Percentiles rank a stretch among this genome's conserved stretches.
These are phyloP conservation scores for Epinephelus lanceolatus DNA, from an alignment of 2,113 vertebrate species.

Conservation along the genomic window DNA sequence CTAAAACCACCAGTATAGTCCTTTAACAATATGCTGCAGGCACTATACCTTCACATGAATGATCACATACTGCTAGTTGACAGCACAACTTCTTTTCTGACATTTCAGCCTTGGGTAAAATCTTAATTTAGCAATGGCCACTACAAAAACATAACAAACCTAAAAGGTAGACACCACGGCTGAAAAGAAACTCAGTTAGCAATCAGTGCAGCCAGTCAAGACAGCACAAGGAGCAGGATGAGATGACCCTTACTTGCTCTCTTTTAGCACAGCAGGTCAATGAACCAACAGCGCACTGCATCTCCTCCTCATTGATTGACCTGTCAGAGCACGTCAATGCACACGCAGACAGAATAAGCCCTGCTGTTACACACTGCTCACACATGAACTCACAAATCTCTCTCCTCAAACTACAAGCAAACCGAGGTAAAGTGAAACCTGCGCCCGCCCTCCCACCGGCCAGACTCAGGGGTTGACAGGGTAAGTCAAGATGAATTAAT, in stretches of 20 bases:
- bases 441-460: constrained; percentile 29
- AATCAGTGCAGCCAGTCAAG: constrained; percentile 23
- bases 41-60: not conserved
- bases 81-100: not conserved
- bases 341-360: constrained; percentile 51
- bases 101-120: not conserved
- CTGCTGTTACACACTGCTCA: constrained; percentile 39
- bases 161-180: not conserved
- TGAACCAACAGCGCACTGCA: constrained; percentile 53
- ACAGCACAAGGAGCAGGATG: constrained; percentile 38
- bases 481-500: constrained; percentile 63
- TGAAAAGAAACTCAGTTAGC: constrained; percentile 22
- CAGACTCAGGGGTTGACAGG: constrained; percentile 44
- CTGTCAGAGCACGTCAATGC: constrained; percentile 70
- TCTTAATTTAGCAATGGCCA: not conserved
- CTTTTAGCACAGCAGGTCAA: constrained; percentile 65
- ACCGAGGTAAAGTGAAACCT: not conserved
- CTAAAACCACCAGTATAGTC: not conserved
- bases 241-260: constrained; percentile 65
- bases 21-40: not conserved
- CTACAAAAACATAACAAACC: constrained; percentile 1
- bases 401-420: constrained; percentile 44
- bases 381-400: constrained; percentile 43
- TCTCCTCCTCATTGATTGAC: constrained; percentile 74
- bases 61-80: not conserved